A percentile compares a stretch with the other conserved stretches of the same genome.
phyloP scores from a whole-genome alignment of 1,140 invertebrate species.

The Micrasema minimum region DNA sequence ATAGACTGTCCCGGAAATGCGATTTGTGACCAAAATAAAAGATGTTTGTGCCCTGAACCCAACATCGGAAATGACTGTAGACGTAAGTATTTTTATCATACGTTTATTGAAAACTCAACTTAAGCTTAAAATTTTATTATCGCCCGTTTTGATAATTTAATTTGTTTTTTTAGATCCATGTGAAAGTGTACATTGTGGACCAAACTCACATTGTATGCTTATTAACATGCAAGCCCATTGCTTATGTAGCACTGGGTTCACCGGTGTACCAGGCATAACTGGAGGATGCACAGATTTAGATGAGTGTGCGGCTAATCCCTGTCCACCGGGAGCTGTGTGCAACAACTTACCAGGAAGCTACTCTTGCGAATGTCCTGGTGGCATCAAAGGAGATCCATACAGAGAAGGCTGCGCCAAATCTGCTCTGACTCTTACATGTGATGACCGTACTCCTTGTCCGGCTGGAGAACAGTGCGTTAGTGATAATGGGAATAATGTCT shows the following conservation, averaged over 20 bases:
- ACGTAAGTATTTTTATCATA: constrained; percentile 72
- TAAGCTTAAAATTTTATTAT: too few relatives aligned
- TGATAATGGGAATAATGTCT: constrained; percentile 82
- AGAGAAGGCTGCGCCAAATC: constrained; percentile 76
- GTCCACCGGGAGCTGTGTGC: constrained; percentile 84
- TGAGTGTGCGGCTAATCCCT: constrained; percentile 82
- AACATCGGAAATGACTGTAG: constrained; percentile 91
- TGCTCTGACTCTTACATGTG: constrained; percentile 74
- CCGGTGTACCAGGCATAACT: constrained; percentile 73
- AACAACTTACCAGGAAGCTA: constrained; percentile 88
- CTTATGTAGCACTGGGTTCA: constrained; percentile 82
- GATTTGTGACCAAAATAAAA: constrained; percentile 80
- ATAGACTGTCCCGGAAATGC: constrained; percentile 89
- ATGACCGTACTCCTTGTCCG: constrained; percentile 77
- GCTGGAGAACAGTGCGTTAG: constrained; percentile 85
- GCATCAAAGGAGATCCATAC: constrained; percentile 76
- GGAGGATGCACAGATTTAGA: constrained; percentile 88
- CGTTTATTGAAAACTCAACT: not conserved
- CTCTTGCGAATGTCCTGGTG: constrained; percentile 87
- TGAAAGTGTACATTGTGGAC: constrained; percentile 84
- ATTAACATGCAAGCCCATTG: constrained; percentile 86
- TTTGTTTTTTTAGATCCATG: constrained; percentile 80
- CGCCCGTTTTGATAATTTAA: too few relatives aligned
- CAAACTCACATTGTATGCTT: constrained; percentile 90
- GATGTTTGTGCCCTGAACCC: constrained; percentile 89